phyloP scores from a whole-genome alignment of 2,797 vertebrate species.

The Eulemur albifrons region DNA sequence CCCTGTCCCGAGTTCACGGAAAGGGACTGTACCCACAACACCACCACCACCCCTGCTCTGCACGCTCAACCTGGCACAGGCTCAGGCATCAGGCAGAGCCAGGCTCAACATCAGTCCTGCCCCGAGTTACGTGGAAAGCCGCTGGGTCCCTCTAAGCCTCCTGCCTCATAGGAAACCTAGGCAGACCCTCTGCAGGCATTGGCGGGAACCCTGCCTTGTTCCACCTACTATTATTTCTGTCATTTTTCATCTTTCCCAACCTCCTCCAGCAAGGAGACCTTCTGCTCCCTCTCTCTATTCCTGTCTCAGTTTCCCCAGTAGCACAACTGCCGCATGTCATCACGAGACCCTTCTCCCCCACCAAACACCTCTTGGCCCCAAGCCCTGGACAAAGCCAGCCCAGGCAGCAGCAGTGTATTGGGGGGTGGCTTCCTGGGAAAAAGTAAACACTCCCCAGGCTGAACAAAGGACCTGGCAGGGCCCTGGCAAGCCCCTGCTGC shows the following conservation, averaged over 20 bases:
- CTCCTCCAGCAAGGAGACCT: not conserved
- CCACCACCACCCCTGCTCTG: not conserved
- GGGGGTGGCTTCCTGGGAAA: constrained; percentile 59
- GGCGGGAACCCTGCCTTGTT: not conserved
- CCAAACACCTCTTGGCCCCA: not conserved
- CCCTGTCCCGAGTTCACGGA: not conserved
- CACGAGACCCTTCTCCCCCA: not conserved
- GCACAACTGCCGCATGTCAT: not conserved
- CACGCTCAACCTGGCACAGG: not conserved
- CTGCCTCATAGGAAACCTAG: not conserved
- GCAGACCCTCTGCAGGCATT: not conserved
- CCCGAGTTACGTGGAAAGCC: not conserved
- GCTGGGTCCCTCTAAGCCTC: not conserved
- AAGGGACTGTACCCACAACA: constrained; percentile 46
- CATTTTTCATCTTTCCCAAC: not conserved
- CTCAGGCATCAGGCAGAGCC: not conserved
- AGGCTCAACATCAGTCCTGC: not conserved
- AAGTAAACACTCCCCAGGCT: constrained; percentile 58
- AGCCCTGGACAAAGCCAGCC: not conserved
- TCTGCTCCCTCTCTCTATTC: not conserved
- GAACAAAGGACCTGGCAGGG: constrained; percentile 65
- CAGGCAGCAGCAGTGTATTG: not conserved
- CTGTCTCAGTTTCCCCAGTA: constrained; percentile 50
- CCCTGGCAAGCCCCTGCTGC: constrained; percentile 25
- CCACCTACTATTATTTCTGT: not conserved